Conservation (phyloP, 2,113 vertebrate genomes). For the Oryzias melastigma region DNA sequence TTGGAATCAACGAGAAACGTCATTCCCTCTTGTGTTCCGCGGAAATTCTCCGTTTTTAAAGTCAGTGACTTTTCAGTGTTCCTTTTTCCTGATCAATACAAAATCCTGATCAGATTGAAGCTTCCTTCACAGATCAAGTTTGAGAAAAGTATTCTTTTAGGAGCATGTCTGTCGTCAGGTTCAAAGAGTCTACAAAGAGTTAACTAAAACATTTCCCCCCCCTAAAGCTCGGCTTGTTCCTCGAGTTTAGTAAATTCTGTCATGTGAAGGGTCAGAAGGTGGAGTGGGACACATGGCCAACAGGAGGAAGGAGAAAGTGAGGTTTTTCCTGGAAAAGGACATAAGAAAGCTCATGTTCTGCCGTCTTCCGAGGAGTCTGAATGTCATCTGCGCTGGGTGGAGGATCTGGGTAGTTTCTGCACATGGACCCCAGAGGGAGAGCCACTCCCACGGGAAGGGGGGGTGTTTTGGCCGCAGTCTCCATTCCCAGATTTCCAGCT, state of each 20-base stretch:
- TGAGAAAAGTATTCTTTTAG: no score
- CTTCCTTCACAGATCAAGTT: no score
- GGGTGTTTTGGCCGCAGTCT: slow-evolving; percentile 49
- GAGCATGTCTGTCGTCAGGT: background rate
- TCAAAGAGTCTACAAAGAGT: slow-evolving; percentile 31
- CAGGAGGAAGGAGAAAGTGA: slow-evolving; percentile 24
- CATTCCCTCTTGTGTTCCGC: no score
- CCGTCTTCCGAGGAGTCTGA: slow-evolving; percentile 41
- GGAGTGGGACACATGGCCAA: slow-evolving; percentile 50
- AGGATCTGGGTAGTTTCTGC: slow-evolving; percentile 26
- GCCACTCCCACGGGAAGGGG: slow-evolving; percentile 65
- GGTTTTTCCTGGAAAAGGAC: slow-evolving; percentile 28
- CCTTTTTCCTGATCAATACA: no score
- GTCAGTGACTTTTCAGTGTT: no score
- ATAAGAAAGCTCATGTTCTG: slow-evolving; percentile 39
- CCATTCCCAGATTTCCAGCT: slow-evolving; percentile 56
- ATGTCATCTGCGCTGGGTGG: slow-evolving; percentile 54
- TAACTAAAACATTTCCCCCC: slow-evolving; percentile 31
- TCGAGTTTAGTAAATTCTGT: slow-evolving; percentile 61
- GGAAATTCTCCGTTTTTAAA: no score
- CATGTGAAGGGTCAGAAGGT: slow-evolving; percentile 56
- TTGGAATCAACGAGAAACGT: no score
- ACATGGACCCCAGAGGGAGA: slow-evolving; percentile 44
- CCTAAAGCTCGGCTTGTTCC: slow-evolving; percentile 28
- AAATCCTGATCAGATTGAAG: no score